Evolutionary conservation across 1,140 invertebrate species (phyloP), one percentile per base, ranked within the genome.

Genomic region (Dermatophagoides farinae): DNA sequence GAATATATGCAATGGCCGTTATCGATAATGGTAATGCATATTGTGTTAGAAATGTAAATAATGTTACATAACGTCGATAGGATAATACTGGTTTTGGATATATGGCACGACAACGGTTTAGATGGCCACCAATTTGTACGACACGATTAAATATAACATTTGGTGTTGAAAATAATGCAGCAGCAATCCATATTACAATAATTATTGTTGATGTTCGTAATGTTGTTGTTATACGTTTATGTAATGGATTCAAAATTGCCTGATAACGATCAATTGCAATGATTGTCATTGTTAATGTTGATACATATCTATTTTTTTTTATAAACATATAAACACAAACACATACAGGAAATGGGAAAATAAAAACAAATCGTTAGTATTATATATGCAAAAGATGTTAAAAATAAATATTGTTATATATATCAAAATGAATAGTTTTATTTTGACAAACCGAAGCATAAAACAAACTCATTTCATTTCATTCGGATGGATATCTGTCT

Each of bases 1-100:
- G 4, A 2, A 60, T 41, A 44, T 60, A 60, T 4, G 58, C 58
- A 50, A 60, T 49, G 14, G 58, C 47, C 2, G 58, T 60, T 20
- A 60, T 50, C 23, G 58, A 60, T 18, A 60, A 23, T 20, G 58
- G 58, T 22, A 60, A 5, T 9, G 22, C 43, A 43, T 60, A 60
- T 43, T 60, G 58, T 40, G 58, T 60, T n/a, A 60, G 20, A 50
- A 60, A 60, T n/a, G 58, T 60, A 52, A 60, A 60, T 25, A 60
- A 39, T 39, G 58, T 60, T 12, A 60, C 25, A 14, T 8, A 14
- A 14, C 44, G 58, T 4, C 58, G 41, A 25, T 60, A 60, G 1
- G 23, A 11, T 9, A 52, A 1, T 38, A 1, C 22, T 11, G 6
- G n/a, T 6, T 10, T 39, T 16, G 58, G 58, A 43, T 49, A 60